These are phyloP conservation scores for Paelopatides confundens DNA, from an alignment of 53 echinoderm and acorn worm species.

Conservation along the genomic window DNA sequence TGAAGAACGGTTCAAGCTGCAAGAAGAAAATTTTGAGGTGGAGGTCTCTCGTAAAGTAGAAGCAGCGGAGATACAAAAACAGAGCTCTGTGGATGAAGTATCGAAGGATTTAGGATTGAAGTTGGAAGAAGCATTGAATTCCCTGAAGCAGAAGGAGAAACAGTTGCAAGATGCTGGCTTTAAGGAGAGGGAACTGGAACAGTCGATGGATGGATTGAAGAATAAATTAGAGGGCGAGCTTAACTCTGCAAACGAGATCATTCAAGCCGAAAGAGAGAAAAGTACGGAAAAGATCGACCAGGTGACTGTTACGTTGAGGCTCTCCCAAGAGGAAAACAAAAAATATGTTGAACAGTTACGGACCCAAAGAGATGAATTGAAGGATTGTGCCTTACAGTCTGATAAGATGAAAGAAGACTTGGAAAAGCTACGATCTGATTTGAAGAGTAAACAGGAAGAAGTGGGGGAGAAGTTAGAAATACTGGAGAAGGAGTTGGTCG, in stretches of 20 bases:
- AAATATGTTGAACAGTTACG: slow-evolving; percentile 80
- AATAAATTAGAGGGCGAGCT: slow-evolving; percentile 87
- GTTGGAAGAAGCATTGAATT: slow-evolving; percentile 79
- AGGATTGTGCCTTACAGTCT: slow-evolving; percentile 66
- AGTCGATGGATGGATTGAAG: slow-evolving; percentile 81
- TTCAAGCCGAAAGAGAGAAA: slow-evolving; percentile 74
- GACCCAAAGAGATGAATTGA: slow-evolving; percentile 51
- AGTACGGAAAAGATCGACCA: slow-evolving; percentile 72
- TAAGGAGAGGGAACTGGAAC: slow-evolving; percentile 83
- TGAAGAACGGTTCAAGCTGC: slow-evolving; percentile 87
- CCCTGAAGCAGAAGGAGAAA: slow-evolving; percentile 77
- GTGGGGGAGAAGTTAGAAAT: slow-evolving; percentile 41
- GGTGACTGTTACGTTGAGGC: slow-evolving; percentile 63
- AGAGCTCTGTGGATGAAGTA: slow-evolving; percentile 89
- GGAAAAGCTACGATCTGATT: slow-evolving; percentile 21
- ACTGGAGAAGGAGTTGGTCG: slow-evolving; percentile 50
- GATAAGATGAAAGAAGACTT: slow-evolving; percentile 65
- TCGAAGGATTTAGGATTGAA: slow-evolving; percentile 80
- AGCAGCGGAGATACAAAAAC: slow-evolving; percentile 90
- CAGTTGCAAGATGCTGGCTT: slow-evolving; percentile 84
- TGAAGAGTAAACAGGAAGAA: slow-evolving; percentile 52
- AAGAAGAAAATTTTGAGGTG: slow-evolving; percentile 88
- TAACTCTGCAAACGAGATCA: slow-evolving; percentile 73
- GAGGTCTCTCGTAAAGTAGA: slow-evolving; percentile 82
- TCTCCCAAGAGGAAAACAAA: slow-evolving; percentile 70